Evolutionary conservation across 2,888 invertebrate species (phyloP), one percentile per base, ranked within the genome.

Genomic region (Heteromyza rotundicornis): DNA sequence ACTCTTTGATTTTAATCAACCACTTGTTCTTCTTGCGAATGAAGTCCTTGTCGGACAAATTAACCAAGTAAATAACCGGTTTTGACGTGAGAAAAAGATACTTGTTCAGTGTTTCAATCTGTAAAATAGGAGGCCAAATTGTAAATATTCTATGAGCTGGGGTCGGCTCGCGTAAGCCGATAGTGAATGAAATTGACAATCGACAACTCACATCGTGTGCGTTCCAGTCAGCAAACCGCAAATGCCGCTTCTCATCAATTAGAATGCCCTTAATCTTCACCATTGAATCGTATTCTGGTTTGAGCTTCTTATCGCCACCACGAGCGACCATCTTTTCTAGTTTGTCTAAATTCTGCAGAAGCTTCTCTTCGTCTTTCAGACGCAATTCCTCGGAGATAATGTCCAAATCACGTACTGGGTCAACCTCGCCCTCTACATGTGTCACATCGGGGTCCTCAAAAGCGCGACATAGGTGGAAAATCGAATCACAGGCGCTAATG

Each of bases 21-120:
- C 97, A 98, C 86, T 98, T 98, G 81, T 98, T 98, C 86, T 98
- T 98, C 87, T 98, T 98, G 75, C 96, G 90, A 75, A 96, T 95
- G 83, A 95, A 99, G 84, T 99, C 99, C 84, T 96, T 97, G 84
- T 98, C 97, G 0, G 98, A 93, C 66, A 99, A 86, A 84, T 99
- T 99, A 8, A 99, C 92, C 70, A 99, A 87, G 82, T 99, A 99
- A 70, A 99, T 91, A 61, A 95, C 93, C 0, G 99, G 99, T 83
- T 99, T 99, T 0, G 98, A 92, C 12, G 99, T 99, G 68, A 99
- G 86, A 81, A 99, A 96, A 69, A 98, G 85, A 82, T 98, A 94
- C 84, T 95, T 96, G 85, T 99, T 99, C 59, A 99, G 86, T 47
- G 95, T 86, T 85, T 98, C 97, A 83, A 98, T 95, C 96, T 97